These are phyloP conservation scores for Triplophysa siluroides DNA, from an alignment of 2,113 vertebrate species.

Conservation along the genomic window DNA sequence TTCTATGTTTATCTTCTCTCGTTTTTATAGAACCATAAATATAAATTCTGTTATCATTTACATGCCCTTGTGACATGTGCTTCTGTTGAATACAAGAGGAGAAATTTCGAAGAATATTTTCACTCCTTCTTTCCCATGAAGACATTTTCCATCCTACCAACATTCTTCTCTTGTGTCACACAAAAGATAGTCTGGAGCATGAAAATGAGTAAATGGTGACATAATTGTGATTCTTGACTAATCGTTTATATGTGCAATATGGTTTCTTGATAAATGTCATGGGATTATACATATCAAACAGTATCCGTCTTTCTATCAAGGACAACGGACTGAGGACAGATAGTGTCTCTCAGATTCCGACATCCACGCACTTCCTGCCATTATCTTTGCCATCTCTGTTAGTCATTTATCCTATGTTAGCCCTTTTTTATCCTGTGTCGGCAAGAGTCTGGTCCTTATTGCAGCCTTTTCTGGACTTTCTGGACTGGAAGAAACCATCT, in stretches of 20 bases:
- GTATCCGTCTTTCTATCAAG: slow-evolving; percentile 37
- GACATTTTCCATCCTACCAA: too few relatives aligned
- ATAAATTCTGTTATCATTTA: too few relatives aligned
- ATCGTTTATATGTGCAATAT: slow-evolving; percentile 3
- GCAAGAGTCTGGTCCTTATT: not conserved
- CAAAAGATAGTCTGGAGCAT: not conserved
- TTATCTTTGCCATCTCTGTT: slow-evolving; percentile 28
- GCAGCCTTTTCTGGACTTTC: not conserved
- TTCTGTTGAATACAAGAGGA: too few relatives aligned
- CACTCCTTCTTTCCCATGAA: too few relatives aligned
- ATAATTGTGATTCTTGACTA: not conserved
- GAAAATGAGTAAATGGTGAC: not conserved
- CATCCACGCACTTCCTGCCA: not conserved
- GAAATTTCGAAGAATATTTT: too few relatives aligned
- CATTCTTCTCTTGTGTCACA: too few relatives aligned
- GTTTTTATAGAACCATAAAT: not conserved
- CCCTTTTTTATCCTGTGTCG: not conserved
- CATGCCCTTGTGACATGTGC: too few relatives aligned
- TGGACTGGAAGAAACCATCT: not conserved
- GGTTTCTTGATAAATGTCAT: not conserved
- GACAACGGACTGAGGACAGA: slow-evolving; percentile 9
- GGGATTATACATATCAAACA: slow-evolving; percentile 22
- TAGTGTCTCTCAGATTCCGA: not conserved
- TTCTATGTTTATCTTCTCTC: not conserved
- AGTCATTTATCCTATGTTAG: slow-evolving; percentile 8